Conservation (phyloP, 1,140 invertebrate species). For the Ridgeia piscesae region DNA sequence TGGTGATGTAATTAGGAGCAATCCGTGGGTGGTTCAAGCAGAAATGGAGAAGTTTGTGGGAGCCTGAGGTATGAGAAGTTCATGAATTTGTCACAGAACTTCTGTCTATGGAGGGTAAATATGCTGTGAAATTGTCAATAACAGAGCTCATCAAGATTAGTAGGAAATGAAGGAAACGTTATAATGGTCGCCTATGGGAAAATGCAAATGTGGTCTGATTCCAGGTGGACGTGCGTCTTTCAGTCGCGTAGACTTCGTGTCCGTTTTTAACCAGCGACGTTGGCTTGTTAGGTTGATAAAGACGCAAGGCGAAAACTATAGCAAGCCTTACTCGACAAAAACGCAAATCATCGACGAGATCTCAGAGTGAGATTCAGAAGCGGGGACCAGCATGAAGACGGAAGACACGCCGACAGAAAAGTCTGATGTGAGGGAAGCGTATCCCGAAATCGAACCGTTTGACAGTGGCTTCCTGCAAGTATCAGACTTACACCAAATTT, state of each 20-base stretch:
- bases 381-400: neutral
- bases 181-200: too few relatives aligned
- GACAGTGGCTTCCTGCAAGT: conserved; percentile 45
- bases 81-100: too few relatives aligned
- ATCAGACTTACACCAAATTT: conserved; percentile 50
- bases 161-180: too few relatives aligned
- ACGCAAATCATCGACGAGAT: neutral
- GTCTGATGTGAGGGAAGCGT: conserved; percentile 29
- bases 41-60: too few relatives aligned
- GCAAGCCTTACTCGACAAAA: neutral
- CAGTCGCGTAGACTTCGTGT: neutral
- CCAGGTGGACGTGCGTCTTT: neutral
- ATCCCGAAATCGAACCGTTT: conserved; percentile 51
- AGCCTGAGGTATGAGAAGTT: too few relatives aligned
- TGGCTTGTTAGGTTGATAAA: neutral
- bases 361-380: neutral
- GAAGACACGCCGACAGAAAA: neutral
- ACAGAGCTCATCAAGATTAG: too few relatives aligned
- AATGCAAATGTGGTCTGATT: too few relatives aligned
- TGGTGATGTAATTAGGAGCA: too few relatives aligned
- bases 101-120: too few relatives aligned
- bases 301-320: neutral
- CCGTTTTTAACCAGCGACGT: neutral
- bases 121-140: too few relatives aligned
- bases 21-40: too few relatives aligned